Evolutionary conservation across 2,888 invertebrate species (phyloP).

Genomic region (Nemapogon koenigi): DNA sequence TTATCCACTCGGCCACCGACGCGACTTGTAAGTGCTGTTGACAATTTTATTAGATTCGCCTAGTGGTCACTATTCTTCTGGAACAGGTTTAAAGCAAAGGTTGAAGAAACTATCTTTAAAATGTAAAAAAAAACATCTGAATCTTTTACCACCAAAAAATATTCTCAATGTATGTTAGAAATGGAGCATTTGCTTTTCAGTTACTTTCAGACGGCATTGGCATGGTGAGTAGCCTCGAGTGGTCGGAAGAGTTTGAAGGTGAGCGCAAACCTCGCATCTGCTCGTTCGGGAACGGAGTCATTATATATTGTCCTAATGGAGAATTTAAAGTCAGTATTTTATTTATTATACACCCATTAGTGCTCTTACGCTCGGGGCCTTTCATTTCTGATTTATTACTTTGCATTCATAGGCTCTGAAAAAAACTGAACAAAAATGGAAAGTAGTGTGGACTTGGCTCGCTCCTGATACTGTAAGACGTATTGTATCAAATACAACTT

Average conservation of each 20-base stretch:
- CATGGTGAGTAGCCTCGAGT: slow-evolving; percentile 41
- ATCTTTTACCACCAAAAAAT: too few species aligned
- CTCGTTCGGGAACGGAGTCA: slow-evolving; percentile 37
- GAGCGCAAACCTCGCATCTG: slow-evolving; percentile 30
- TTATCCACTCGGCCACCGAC: too few species aligned
- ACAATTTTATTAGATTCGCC: too few species aligned
- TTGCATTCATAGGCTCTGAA: slow-evolving; percentile 31
- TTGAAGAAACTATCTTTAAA: too few species aligned
- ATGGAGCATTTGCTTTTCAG: slow-evolving; percentile 31
- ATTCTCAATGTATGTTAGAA: too few species aligned
- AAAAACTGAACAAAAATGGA: slow-evolving; percentile 40
- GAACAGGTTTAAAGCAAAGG: too few species aligned
- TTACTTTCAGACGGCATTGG: slow-evolving; percentile 44
- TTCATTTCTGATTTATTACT: background rate
- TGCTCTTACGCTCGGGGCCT: background rate
- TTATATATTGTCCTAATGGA: slow-evolving; percentile 46
- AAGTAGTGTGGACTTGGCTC: slow-evolving; percentile 29
- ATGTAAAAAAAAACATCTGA: too few species aligned
- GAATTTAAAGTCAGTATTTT: slow-evolving; percentile 34
- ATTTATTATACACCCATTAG: background rate
- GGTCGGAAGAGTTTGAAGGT: slow-evolving; percentile 32
- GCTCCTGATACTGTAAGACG: slow-evolving; percentile 28
- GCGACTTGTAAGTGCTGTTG: too few species aligned
- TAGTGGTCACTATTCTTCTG: too few species aligned
- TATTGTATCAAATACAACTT: slow-evolving; percentile 32